Evolutionary conservation across 2,113 vertebrate genomes (phyloP).

Genomic region (Physeter macrocephalus): DNA sequence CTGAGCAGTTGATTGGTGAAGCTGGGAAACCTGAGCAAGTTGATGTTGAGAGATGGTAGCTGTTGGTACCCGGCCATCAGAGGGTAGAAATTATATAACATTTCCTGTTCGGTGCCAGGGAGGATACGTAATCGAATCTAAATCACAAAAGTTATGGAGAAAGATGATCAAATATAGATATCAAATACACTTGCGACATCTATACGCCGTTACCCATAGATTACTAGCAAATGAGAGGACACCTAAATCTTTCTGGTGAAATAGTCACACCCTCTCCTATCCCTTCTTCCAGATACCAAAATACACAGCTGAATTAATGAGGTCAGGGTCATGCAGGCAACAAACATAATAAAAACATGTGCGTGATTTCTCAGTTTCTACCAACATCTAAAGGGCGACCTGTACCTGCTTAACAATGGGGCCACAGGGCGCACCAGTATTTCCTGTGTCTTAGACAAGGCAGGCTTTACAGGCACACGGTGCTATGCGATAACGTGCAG

Average conservation of each 20-base stretch:
- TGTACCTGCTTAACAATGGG: background rate
- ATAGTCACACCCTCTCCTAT: background rate
- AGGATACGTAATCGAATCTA: conserved; percentile 95
- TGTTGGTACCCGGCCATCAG: conserved; percentile 97
- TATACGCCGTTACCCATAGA: background rate
- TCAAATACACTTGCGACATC: background rate
- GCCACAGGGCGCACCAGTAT: accelerated
- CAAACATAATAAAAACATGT: accelerated
- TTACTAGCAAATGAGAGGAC: background rate
- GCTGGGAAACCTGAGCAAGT: conserved; percentile 86
- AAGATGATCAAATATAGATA: background rate
- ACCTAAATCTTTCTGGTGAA: background rate
- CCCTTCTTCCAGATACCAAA: background rate
- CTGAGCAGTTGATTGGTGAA: conserved; percentile 87
- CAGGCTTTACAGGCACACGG: background rate
- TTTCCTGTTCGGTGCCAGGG: conserved; percentile 91
- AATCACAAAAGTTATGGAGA: background rate
- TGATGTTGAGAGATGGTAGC: conserved; percentile 91
- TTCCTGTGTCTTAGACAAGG: background rate
- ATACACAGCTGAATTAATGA: background rate
- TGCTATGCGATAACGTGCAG: background rate
- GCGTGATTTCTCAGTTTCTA: background rate
- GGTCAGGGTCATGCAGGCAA: background rate
- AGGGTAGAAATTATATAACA: conserved; percentile 97
- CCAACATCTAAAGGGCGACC: background rate